A percentile compares a stretch with the other conserved stretches of the same genome.
Conservation (phyloP, 2,888 invertebrate species). For the Liposcelis brunnea region DNA sequence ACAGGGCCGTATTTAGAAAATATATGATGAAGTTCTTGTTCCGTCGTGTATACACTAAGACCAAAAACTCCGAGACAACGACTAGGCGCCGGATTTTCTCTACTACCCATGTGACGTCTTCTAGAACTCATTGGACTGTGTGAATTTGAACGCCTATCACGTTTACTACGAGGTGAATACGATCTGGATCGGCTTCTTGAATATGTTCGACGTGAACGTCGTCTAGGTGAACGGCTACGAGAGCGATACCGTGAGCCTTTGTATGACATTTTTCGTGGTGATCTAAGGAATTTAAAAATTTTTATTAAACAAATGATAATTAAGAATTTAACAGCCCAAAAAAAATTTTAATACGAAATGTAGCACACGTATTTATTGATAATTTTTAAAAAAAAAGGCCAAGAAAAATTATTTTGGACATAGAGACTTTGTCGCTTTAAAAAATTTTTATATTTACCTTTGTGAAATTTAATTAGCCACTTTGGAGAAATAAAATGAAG, state of each 20-base stretch:
- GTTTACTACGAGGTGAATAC: slow-evolving; percentile 14
- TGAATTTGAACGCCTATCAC: slow-evolving; percentile 32
- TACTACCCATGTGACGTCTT: slow-evolving; percentile 56
- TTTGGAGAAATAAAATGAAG: no score
- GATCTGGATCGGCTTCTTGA: slow-evolving; percentile 15
- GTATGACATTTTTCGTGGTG: slow-evolving; percentile 13
- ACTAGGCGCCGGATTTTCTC: slow-evolving; percentile 74
- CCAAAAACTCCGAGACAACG: slow-evolving; percentile 92
- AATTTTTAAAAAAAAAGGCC: no score
- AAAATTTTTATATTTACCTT: no score
- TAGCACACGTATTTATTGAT: no score
- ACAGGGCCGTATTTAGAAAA: slow-evolving; percentile 86
- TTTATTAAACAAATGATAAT: no score
- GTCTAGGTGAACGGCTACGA: slow-evolving; percentile 14
- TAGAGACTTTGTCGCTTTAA: no score
- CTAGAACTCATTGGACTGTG: slow-evolving; percentile 71
- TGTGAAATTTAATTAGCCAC: no score
- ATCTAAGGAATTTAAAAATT: slow-evolving; percentile 7
- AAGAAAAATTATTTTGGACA: no score
- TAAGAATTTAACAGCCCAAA: no score
- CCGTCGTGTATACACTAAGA: slow-evolving; percentile 79
- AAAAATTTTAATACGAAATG: no score
- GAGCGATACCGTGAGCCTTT: slow-evolving; percentile 16
- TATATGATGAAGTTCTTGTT: slow-evolving; percentile 78
- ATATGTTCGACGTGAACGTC: slow-evolving; percentile 13